These are phyloP conservation scores for Bellardia pandia DNA, from an alignment of 2,888 invertebrate species.

Conservation along the genomic window DNA sequence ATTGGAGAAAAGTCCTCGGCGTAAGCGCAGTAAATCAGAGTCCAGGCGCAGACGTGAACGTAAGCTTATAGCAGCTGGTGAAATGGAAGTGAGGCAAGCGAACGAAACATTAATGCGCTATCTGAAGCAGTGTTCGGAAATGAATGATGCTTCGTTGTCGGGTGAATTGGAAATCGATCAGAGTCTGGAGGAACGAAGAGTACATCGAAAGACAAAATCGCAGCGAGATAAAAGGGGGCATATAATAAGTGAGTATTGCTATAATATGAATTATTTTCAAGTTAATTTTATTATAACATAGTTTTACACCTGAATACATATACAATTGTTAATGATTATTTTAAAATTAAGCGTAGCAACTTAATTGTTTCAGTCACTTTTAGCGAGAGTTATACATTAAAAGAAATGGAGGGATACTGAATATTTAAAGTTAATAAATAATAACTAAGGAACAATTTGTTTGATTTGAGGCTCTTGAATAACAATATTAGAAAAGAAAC, in stretches of 20 bases:
- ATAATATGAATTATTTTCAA: neutral
- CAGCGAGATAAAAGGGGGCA: slow-evolving; percentile 83
- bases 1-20: slow-evolving; percentile 83
- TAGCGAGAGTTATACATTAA: no score
- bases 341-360: no score
- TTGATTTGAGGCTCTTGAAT: no score
- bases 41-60: slow-evolving; percentile 83
- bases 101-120: slow-evolving; percentile 84
- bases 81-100: slow-evolving; percentile 84
- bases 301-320: no score
- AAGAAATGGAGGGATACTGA: no score
- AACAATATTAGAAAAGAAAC: no score
- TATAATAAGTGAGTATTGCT: slow-evolving; percentile 81
- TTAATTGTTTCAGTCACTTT: no score
- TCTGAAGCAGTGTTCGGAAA: slow-evolving; percentile 84
- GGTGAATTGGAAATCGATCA: slow-evolving; percentile 84
- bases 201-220: slow-evolving; percentile 84
- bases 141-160: slow-evolving; percentile 84
- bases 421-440: no score
- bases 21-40: slow-evolving; percentile 84
- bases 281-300: no score
- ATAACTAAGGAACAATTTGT: no score
- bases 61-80: slow-evolving; percentile 84
- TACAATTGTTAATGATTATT: no score
- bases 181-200: slow-evolving; percentile 83